Evolutionary conservation across 1,140 invertebrate species (phyloP).

Genomic region (Penaeus japonicus): DNA sequence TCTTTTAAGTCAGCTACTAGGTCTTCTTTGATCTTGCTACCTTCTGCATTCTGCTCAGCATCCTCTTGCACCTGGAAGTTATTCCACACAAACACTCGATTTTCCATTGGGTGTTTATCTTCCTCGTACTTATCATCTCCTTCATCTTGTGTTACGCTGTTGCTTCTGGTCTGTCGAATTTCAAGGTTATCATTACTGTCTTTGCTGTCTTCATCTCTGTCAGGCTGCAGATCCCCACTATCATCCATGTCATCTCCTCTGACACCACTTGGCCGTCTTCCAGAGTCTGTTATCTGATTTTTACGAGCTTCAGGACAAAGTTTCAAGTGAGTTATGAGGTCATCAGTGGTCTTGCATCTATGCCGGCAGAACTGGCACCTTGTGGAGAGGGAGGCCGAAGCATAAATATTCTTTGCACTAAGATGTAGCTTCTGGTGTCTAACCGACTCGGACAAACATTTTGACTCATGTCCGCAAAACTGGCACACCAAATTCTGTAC

Average conservation of each 20-base stretch:
- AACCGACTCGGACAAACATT: constrained; percentile 82
- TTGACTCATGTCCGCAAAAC: constrained; percentile 80
- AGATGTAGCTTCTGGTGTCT: constrained; percentile 77
- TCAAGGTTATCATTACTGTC: constrained; percentile 42
- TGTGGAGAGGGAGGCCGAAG: constrained; percentile 67
- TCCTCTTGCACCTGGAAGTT: constrained; percentile 60
- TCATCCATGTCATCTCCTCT: constrained; percentile 61
- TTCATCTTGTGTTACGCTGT: constrained; percentile 61
- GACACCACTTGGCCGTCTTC: constrained; percentile 15
- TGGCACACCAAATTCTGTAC: constrained; percentile 71
- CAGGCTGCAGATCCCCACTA: constrained; percentile 63
- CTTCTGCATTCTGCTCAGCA: constrained; percentile 60
- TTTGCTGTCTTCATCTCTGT: constrained; percentile 59
- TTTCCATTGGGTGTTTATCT: constrained; percentile 76
- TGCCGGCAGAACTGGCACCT: constrained; percentile 85
- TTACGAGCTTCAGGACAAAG: constrained; percentile 68
- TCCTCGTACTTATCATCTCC: constrained; percentile 23
- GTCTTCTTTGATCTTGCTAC: constrained; percentile 46
- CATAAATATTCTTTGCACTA: constrained; percentile 63
- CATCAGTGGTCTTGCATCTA: constrained; percentile 81
- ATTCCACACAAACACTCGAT: constrained; percentile 79
- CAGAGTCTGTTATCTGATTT: constrained; percentile 57
- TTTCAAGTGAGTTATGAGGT: constrained; percentile 77
- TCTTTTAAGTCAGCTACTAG: neutral
- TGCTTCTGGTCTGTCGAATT: constrained; percentile 58